These are phyloP conservation scores for Panthera leo DNA, from an alignment of 2,113 vertebrate species.

Conservation along the genomic window DNA sequence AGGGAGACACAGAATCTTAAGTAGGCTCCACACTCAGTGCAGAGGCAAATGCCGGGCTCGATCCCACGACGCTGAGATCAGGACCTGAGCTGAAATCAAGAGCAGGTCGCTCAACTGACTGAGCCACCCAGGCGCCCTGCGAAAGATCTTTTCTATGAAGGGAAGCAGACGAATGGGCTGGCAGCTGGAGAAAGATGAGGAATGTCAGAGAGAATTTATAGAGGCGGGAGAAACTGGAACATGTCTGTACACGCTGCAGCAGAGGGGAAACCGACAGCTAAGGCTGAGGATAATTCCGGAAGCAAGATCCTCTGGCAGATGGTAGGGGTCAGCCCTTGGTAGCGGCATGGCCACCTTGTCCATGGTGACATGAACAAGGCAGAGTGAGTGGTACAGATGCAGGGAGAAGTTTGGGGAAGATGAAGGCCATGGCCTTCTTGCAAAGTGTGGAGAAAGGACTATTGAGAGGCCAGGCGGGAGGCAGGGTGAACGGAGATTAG, in stretches of 20 bases:
- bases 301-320: not conserved
- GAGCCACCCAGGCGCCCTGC: too few relatives aligned
- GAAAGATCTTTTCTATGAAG: not conserved
- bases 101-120: too few relatives aligned
- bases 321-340: not conserved
- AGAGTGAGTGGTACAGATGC: not conserved
- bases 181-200: not conserved
- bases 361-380: not conserved
- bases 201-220: not conserved
- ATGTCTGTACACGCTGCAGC: not conserved
- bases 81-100: too few relatives aligned
- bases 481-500: not conserved
- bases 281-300: not conserved
- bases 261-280: not conserved
- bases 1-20: too few relatives aligned
- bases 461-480: not conserved
- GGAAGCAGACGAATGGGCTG: not conserved
- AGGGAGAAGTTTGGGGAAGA: not conserved
- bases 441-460: fast-evolving
- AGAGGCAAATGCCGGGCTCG: too few relatives aligned
- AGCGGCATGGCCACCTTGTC: not conserved
- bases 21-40: too few relatives aligned
- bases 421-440: not conserved
- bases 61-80: too few relatives aligned
- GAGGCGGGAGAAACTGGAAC: not conserved